Evolutionary conservation across 1,140 invertebrate genomes (phyloP).

Genomic region (Zaprionus nigranus): DNA sequence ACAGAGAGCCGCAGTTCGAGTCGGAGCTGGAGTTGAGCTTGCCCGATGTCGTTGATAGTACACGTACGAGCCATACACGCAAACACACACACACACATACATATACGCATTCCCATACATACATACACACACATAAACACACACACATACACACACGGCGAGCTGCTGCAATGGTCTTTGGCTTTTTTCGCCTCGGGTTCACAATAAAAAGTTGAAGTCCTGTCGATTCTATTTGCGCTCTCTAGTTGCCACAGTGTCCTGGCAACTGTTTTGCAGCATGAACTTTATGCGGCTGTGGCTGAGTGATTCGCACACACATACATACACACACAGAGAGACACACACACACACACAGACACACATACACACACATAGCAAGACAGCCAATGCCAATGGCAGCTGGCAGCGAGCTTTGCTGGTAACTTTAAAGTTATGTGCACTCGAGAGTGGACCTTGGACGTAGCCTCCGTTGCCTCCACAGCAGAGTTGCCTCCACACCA

Average conservation of each 20-base stretch:
- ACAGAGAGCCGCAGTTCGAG: constrained; percentile 14
- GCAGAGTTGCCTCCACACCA: no score
- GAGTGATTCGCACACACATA: constrained; percentile 66
- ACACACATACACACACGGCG: constrained; percentile 41
- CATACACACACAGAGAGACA: not conserved
- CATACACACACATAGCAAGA: not conserved
- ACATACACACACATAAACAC: not conserved
- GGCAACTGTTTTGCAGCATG: constrained; percentile 75
- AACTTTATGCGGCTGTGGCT: constrained; percentile 78
- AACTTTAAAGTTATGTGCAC: constrained; percentile 32
- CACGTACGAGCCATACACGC: constrained; percentile 56
- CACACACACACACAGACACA: not conserved
- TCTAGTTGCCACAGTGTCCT: constrained; percentile 36
- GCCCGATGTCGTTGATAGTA: constrained; percentile 76
- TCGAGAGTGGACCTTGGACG: constrained; percentile 67
- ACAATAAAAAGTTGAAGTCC: constrained; percentile 80
- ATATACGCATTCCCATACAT: no score
- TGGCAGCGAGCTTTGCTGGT: not conserved
- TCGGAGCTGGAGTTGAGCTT: constrained; percentile 14
- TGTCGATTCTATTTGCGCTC: constrained; percentile 73
- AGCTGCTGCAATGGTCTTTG: constrained; percentile 29
- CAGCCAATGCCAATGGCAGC: constrained; percentile 37
- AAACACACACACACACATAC: constrained; percentile 35
- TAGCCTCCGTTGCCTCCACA: constrained; percentile 12
- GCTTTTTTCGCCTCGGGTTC: constrained; percentile 58